A percentile compares a stretch with the other conserved stretches of the same genome.
These are phyloP conservation scores for Passer domesticus DNA, from an alignment of 2,113 vertebrate genomes.

Conservation along the genomic window DNA sequence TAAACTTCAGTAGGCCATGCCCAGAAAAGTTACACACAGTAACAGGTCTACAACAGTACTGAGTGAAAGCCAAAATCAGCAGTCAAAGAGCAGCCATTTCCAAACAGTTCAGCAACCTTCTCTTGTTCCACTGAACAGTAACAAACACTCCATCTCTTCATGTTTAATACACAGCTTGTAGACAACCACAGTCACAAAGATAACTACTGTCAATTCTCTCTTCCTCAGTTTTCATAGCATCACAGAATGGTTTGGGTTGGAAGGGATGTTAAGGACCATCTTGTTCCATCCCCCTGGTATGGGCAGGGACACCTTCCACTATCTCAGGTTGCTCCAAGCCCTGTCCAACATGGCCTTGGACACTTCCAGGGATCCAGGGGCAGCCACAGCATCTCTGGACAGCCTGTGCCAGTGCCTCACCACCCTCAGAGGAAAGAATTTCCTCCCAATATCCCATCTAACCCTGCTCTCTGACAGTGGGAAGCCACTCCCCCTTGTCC, in stretches of 20 bases:
- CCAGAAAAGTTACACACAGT: not conserved
- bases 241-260: not conserved
- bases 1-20: not conserved
- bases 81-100: not conserved
- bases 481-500: not conserved
- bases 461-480: not conserved
- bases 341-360: not conserved
- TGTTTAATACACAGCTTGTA: not conserved
- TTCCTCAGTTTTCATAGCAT: not conserved
- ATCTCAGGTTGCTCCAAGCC: not conserved
- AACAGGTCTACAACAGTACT: not conserved
- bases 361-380: not conserved
- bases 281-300: not conserved
- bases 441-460: not conserved
- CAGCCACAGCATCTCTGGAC: not conserved
- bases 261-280: not conserved
- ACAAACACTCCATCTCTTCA: not conserved
- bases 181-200: not conserved
- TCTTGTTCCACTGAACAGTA: not conserved
- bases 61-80: not conserved
- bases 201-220: not conserved
- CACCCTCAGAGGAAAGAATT: not conserved
- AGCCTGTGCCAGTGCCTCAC: not conserved
- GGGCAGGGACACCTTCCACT: not conserved
- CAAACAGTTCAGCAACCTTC: not conserved